These are phyloP conservation scores for Andrena bicolor DNA, from an alignment of 2,888 invertebrate species.

Conservation along the genomic window DNA sequence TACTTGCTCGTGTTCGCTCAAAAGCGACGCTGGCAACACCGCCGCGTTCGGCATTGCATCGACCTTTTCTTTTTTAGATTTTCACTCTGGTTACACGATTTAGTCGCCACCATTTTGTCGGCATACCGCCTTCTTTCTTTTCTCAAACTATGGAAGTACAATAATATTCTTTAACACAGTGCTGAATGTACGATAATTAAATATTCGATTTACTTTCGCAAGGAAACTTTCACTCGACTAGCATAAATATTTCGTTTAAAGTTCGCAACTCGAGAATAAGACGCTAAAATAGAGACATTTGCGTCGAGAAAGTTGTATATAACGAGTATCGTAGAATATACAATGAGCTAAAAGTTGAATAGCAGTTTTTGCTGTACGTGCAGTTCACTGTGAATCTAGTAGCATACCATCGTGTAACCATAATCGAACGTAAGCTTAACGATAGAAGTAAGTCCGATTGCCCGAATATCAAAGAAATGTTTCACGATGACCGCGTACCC, in stretches of 20 bases:
- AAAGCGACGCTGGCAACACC: slow-evolving; percentile 23
- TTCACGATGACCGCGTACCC: too few relatives aligned
- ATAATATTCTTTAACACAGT: neutral
- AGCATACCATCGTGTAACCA: slow-evolving; percentile 44
- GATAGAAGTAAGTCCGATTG: slow-evolving; percentile 8
- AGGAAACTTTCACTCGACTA: neutral
- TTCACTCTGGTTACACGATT: slow-evolving; percentile 49
- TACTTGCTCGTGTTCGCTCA: slow-evolving; percentile 17
- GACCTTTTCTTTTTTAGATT: slow-evolving; percentile 7
- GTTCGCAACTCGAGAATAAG: neutral
- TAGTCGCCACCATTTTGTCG: slow-evolving; percentile 15
- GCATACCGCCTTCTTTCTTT: slow-evolving; percentile 3
- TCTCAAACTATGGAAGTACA: neutral
- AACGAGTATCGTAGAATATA: neutral
- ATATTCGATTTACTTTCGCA: neutral
- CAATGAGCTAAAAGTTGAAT: too few relatives aligned
- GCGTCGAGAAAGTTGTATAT: neutral
- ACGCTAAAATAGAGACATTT: neutral
- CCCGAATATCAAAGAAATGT: neutral
- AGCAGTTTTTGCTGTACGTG: neutral
- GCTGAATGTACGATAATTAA: too few relatives aligned
- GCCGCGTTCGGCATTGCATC: neutral
- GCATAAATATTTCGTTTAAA: neutral
- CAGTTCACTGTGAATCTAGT: neutral
- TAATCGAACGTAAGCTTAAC: neutral